Base-by-base conservation (phyloP, 2,797 vertebrate species). In the Champsocephalus esox region DNA sequence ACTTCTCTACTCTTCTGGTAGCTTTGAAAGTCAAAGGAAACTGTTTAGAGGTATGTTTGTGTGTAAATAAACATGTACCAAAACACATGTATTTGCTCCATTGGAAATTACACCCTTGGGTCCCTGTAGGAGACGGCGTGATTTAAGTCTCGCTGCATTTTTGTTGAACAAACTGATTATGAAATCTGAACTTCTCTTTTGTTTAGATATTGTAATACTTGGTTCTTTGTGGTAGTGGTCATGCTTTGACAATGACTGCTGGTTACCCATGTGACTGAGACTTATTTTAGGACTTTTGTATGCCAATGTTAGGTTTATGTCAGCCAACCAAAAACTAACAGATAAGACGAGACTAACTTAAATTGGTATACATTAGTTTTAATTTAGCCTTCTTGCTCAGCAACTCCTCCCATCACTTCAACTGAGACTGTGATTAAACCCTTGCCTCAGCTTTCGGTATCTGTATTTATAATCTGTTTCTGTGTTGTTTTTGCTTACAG, bases 401-500 rank as follows among this genome's bases (percentile, higher is more conserved):
- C 34, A 38, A 38, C 34, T 38, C 34, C 8, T 38, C 8, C 4
- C 21, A 14, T 44, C 14, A 48, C 24, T 43, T 54, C 8, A 32
- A 14, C 56, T 55, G 12, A 70, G 28, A 24, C 48, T 63, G 3
- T 12, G n/a, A 49, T 16, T 58, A 1, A 52, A 51, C 9, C 3
- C 8, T 9, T 9, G 5, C 13, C 16, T 0, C 49, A 43, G 1
- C 12, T 11, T 8, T 8, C 5, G 50, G 19, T 44, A 14, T 12
- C 60, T 21, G 8, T 41, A 11, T 66, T 66, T 60, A 12, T 79
- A 0, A 79, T 66, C 11, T 58, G n/a, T 73, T n/a, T 14, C 32
- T 82, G 21, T 79, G 12, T 45, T 48, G 3, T 46, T 1, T 70
- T 77, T 83, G 5, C 11, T 63, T 50, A 7, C 88, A 95, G 94